Evolutionary conservation across 2,113 vertebrate genomes (phyloP), one percentile per base, ranked within the genome.

Genomic region (Psettodes erumei): DNA sequence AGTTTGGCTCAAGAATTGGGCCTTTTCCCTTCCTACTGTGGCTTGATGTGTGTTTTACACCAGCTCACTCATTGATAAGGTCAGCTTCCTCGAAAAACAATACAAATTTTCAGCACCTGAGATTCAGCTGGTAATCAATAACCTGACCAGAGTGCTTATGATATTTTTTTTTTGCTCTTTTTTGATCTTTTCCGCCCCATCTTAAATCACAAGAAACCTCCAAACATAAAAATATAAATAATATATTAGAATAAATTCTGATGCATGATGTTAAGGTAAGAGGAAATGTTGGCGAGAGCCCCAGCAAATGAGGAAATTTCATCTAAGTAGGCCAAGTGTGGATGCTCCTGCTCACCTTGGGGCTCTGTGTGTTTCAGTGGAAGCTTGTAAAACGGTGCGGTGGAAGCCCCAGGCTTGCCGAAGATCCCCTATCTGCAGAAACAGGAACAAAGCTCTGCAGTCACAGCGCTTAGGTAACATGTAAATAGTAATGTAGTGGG

Each of bases 271-370:
- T 68, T 38, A 64, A 71, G 18, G 18, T 27, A 8, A 53, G 50
- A 48, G 58, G 47, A 28, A 55, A 70, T 66, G 43, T 30, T 68
- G 37, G 47, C 6, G 11, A 64, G 55, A 50, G n/a, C 28, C 65
- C 50, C 3, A 13, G 23, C 23, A 33, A 63, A 53, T 1, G 8
- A 61, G 54, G 53, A 64, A 53, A 59, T 50, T 73, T 87, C 69
- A 59, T 37, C 42, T 54, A 82, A 86, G 63, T 81, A 84, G 86
- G 78, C 54, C 70, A 70, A 62, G 55, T 40, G 3, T 56, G 65
- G 83, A 61, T 65, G 64, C 77, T 66, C 59, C 66, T 7, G 35
- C 50, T 86, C 80, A 85, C 78, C 79, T 85, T 74, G 59, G 51
- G 78, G 82, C 71, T 80, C 21, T 63, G 74, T 53, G 64, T 58